Base-by-base conservation (phyloP, 2,797 vertebrate genomes). In the Carduelis carduelis region DNA sequence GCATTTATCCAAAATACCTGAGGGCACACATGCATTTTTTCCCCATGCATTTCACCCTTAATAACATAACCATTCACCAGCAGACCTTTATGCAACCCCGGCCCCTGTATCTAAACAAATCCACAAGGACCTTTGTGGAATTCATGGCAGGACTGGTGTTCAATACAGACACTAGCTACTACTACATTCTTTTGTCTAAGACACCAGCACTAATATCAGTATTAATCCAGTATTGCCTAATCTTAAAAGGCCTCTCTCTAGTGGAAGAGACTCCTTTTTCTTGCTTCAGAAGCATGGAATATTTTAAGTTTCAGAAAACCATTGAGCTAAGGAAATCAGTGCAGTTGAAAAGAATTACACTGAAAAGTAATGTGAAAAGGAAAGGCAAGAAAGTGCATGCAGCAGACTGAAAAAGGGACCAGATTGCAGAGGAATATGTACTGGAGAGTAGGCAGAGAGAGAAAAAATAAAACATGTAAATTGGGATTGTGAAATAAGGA, bases 401-500 rank as follows among this genome's bases (percentile, higher is more conserved):
- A 85, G 68, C 49, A 91, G 68, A 49, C 85, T 83, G 79, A 80
- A 65, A 88, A 95, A 70, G 37, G 63, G 57, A 90, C 61, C 89
- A 94, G 83, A 93, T 61, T 96, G 93, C 88, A 88, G 77, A 72
- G 68, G 63, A 83, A 88, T 83, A 69, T 63, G 77, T 90, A 71
- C 77, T 71, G 24, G 27, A 87, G 87, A 92, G 95, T 92, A 94
- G 93, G 86, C 94, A 94, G 92, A 53, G 68, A 83, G 75, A 80
- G 34, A 77, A 78, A 92, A 95, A 93, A 90, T 70, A 86, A 86
- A 69, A 86, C 5, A 3, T 83, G 77, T 87, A 91, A 93, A 93
- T 88, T 83, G 3, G 60, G 72, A 74, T 77, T 81, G 49, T 68
- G 65, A 95, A 93, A 87, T 87, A 87, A 85, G 75, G 82, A 80